A percentile compares a stretch with the other conserved stretches of the same genome.
Conservation (phyloP, 2,113 vertebrate genomes). For the Crotalus tigris region DNA sequence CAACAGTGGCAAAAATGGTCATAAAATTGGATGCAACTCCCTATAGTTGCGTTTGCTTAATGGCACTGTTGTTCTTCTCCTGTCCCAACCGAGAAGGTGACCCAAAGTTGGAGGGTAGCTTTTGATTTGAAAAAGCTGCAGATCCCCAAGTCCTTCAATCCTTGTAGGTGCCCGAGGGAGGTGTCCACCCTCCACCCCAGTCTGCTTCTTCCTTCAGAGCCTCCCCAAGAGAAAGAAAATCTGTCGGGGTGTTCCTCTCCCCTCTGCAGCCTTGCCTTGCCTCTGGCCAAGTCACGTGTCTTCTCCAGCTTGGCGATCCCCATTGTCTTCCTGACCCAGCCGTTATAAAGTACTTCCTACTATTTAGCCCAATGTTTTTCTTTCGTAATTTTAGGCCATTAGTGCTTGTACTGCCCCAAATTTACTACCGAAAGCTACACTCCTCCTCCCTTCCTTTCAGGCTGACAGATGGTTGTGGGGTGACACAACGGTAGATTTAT, state of each 20-base stretch:
- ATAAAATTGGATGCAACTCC: too few relatives aligned
- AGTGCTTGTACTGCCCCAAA: slow-evolving; percentile 65
- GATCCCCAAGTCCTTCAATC: background rate
- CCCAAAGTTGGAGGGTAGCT: background rate
- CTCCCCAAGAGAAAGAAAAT: background rate
- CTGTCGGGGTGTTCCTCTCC: background rate
- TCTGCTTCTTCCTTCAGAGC: background rate
- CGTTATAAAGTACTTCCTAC: slow-evolving; percentile 66
- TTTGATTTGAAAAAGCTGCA: background rate
- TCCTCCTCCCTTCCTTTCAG: slow-evolving; percentile 64
- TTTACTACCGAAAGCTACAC: slow-evolving; percentile 61
- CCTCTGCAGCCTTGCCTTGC: background rate
- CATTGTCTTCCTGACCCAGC: slow-evolving; percentile 64
- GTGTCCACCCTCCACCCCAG: background rate
- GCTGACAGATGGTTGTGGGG: slow-evolving; percentile 54
- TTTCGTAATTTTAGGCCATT: slow-evolving; percentile 66
- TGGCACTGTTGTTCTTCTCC: background rate
- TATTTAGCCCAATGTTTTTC: slow-evolving; percentile 68
- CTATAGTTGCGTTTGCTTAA: background rate
- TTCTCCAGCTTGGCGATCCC: slow-evolving; percentile 44
- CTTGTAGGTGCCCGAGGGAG: background rate
- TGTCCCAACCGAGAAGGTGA: background rate
- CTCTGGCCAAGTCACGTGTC: slow-evolving; percentile 44
- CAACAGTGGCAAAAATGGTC: too few relatives aligned
- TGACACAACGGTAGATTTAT: slow-evolving; percentile 59